Evolutionary conservation across 2,888 invertebrate genomes (phyloP).

Genomic region (Melinaea menophilus): DNA sequence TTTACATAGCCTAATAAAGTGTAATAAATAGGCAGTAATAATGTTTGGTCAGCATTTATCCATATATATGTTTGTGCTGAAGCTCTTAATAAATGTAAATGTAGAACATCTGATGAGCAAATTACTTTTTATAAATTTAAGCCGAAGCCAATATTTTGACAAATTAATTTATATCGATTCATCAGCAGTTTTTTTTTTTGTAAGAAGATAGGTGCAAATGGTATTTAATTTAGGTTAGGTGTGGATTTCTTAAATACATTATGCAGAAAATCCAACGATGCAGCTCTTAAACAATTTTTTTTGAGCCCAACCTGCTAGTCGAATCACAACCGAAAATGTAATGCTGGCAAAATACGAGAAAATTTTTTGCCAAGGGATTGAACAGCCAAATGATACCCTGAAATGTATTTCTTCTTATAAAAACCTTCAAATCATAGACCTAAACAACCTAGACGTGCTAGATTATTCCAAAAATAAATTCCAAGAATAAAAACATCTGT

Average conservation of each 20-base stretch:
- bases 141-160: too few relatives aligned
- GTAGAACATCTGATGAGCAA: too few relatives aligned
- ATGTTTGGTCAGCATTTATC: too few relatives aligned
- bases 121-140: too few relatives aligned
- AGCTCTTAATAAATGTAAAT: too few relatives aligned
- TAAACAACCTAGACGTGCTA: slow-evolving; percentile 8
- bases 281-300: slow-evolving; percentile 29
- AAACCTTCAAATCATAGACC: slow-evolving; percentile 7
- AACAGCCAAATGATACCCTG: slow-evolving; percentile 31
- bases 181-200: too few relatives aligned
- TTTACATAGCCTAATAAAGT: too few relatives aligned
- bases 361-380: slow-evolving; percentile 34
- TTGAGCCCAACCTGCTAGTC: slow-evolving; percentile 31
- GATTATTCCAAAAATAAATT: too few relatives aligned
- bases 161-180: too few relatives aligned
- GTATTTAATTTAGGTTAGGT: slow-evolving; percentile 28
- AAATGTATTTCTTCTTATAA: slow-evolving; percentile 8
- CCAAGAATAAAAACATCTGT: slow-evolving; percentile 1
- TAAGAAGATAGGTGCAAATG: slow-evolving; percentile 25
- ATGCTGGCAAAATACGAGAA: slow-evolving; percentile 36
- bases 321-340: slow-evolving; percentile 30
- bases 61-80: too few relatives aligned
- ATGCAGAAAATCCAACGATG: slow-evolving; percentile 24
- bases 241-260: slow-evolving; percentile 27
- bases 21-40: too few relatives aligned